These are phyloP conservation scores for Ganaspis sp. DNA, from an alignment of 1,140 invertebrate species.

Conservation along the genomic window DNA sequence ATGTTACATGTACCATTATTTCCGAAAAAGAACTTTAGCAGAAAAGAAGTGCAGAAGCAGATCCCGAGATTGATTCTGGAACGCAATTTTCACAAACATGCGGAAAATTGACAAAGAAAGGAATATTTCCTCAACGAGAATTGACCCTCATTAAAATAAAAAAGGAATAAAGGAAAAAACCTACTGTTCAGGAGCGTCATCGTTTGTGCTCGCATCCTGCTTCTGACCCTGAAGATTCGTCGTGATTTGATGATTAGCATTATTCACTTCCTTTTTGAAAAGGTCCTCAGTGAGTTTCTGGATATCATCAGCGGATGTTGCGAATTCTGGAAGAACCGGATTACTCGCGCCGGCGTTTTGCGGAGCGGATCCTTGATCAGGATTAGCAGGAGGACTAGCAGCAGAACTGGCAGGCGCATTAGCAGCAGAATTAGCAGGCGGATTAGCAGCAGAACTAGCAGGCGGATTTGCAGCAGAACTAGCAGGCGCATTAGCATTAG, in stretches of 20 bases:
- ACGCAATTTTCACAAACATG: no score
- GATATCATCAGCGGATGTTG: slow-evolving; percentile 71
- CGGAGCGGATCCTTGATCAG: slow-evolving; percentile 27
- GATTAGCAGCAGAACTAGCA: slow-evolving; percentile 29
- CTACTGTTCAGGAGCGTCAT: slow-evolving; percentile 73
- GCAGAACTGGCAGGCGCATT: slow-evolving; percentile 32
- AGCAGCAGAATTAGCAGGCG: slow-evolving; percentile 35
- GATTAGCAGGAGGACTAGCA: slow-evolving; percentile 23
- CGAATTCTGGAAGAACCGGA: slow-evolving; percentile 61
- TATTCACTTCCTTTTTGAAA: slow-evolving; percentile 72
- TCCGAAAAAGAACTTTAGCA: no score
- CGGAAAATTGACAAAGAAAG: not conserved
- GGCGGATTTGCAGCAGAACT: slow-evolving; percentile 36
- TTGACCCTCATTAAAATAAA: no score
- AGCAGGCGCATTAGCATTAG: slow-evolving; percentile 33
- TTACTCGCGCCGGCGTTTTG: slow-evolving; percentile 47
- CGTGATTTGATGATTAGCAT: slow-evolving; percentile 70
- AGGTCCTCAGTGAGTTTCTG: slow-evolving; percentile 71
- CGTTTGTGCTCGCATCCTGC: slow-evolving; percentile 67
- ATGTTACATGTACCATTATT: no score
- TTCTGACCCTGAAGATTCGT: slow-evolving; percentile 74
- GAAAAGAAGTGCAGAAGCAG: no score
- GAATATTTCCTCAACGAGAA: slow-evolving; percentile 5
- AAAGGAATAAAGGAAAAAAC: slow-evolving; percentile 48
- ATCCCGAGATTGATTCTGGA: no score